Percentiles rank a stretch among this genome's conserved stretches.
These are phyloP conservation scores for Strix aluco DNA, from an alignment of 2,113 vertebrate genomes.

Conservation along the genomic window DNA sequence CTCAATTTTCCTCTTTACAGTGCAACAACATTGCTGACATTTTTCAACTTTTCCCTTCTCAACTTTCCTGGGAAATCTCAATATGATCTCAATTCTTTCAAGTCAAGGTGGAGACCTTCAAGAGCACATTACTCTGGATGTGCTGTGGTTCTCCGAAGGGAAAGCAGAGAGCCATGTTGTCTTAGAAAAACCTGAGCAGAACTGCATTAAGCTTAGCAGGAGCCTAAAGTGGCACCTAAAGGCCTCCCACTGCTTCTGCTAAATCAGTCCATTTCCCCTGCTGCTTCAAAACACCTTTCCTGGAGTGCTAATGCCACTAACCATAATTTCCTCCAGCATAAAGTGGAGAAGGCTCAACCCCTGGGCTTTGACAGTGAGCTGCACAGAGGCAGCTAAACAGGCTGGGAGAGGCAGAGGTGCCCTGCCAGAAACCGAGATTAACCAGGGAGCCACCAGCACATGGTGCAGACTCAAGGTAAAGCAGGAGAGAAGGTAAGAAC, in stretches of 20 bases:
- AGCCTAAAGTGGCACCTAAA: neutral
- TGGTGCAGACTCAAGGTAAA: fast-evolving
- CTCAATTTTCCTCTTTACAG: neutral
- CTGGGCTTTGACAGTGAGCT: neutral
- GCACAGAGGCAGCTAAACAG: neutral
- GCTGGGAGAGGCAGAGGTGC: neutral
- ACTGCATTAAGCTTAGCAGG: neutral
- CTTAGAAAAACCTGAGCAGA: neutral
- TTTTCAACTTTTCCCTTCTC: conserved; percentile 5
- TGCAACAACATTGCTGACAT: conserved; percentile 5
- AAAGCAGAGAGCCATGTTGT: neutral
- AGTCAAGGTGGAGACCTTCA: neutral
- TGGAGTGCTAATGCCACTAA: neutral
- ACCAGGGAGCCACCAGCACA: neutral
- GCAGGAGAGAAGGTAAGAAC: neutral
- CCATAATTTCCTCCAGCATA: neutral
- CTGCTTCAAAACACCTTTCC: neutral
- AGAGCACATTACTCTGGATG: neutral
- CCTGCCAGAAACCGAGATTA: neutral
- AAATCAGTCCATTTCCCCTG: neutral
- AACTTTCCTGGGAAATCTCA: neutral
- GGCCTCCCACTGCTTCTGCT: neutral
- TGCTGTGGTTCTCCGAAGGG: neutral
- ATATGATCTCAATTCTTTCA: neutral
- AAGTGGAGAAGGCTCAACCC: neutral